Conservation (phyloP, 2,888 invertebrate genomes). For the Strigamia maritima region DNA sequence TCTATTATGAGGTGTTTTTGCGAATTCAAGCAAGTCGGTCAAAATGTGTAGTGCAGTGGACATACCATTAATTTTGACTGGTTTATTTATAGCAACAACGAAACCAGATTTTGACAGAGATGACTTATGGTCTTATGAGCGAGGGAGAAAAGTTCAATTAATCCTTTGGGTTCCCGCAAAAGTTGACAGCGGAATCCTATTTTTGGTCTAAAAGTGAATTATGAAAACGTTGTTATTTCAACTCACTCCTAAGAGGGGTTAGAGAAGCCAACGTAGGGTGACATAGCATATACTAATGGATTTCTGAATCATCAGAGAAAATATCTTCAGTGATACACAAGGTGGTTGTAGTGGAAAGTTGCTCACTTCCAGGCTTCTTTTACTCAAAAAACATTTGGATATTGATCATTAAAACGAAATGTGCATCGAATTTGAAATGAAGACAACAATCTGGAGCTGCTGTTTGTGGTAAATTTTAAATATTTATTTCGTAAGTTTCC, state of each 20-base stretch:
- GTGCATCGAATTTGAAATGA: conserved; percentile 20
- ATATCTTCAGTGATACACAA: conserved; percentile 20
- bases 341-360: conserved; percentile 24
- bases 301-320: conserved; percentile 17
- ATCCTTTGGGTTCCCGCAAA: conserved; percentile 20
- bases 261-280: conserved; percentile 16
- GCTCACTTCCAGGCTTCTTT: neutral
- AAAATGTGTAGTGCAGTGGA: conserved; percentile 2
- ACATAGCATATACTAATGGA: conserved; percentile 25
- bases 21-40: conserved; percentile 11
- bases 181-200: conserved; percentile 6
- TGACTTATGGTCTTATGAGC: conserved; percentile 25
- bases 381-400: neutral
- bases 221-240: conserved; percentile 21
- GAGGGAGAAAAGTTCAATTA: conserved; percentile 27
- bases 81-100: conserved; percentile 28
- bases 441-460: neutral
- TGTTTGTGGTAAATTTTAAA: neutral
- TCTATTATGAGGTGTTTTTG: neutral
- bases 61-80: conserved; percentile 25
- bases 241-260: conserved; percentile 5
- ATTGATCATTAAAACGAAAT: neutral
- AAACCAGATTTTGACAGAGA: conserved; percentile 27
- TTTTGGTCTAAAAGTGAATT: conserved; percentile 14
- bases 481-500: neutral